Evolutionary conservation across 2,888 invertebrate genomes (phyloP).

Genomic region (Bhutanitis thaidina): DNA sequence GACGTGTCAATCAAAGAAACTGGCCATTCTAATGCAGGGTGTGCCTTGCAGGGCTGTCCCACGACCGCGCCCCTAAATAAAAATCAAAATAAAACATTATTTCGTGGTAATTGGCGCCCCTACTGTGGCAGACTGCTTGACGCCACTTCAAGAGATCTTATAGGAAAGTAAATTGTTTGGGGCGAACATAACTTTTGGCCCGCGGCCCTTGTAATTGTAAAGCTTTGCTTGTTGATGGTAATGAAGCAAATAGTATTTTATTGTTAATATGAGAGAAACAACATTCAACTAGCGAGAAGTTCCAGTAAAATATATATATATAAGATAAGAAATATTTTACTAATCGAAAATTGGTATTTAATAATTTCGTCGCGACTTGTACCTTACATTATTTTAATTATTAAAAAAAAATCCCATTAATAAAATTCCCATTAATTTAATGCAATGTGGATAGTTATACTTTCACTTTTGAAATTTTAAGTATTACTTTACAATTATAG

Average conservation of each 20-base stretch:
- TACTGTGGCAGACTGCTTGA: constrained; percentile 64
- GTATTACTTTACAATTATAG: too few species aligned
- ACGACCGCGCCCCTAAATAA: constrained; percentile 78
- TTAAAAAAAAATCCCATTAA: too few species aligned
- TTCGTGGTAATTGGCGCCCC: constrained; percentile 77
- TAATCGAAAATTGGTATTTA: too few species aligned
- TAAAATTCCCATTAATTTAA: too few species aligned
- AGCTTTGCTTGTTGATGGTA: constrained; percentile 46
- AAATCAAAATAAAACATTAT: constrained; percentile 75
- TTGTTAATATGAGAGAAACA: neutral
- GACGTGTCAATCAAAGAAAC: constrained; percentile 63
- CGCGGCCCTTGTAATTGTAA: constrained; percentile 54
- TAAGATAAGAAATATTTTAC: too few species aligned
- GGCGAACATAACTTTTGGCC: constrained; percentile 41
- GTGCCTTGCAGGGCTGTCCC: constrained; percentile 73
- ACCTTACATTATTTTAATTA: too few species aligned
- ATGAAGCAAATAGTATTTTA: constrained; percentile 23
- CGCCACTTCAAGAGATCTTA: constrained; percentile 72
- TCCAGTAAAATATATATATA: too few species aligned
- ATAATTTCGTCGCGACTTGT: too few species aligned
- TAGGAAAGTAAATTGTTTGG: constrained; percentile 63
- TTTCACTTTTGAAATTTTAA: neutral
- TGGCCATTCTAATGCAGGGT: constrained; percentile 71
- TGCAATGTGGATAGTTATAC: too few species aligned
- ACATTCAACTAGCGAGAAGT: neutral